Evolutionary conservation across 2,888 invertebrate genomes (phyloP).

Genomic region (Thecophora atra): DNA sequence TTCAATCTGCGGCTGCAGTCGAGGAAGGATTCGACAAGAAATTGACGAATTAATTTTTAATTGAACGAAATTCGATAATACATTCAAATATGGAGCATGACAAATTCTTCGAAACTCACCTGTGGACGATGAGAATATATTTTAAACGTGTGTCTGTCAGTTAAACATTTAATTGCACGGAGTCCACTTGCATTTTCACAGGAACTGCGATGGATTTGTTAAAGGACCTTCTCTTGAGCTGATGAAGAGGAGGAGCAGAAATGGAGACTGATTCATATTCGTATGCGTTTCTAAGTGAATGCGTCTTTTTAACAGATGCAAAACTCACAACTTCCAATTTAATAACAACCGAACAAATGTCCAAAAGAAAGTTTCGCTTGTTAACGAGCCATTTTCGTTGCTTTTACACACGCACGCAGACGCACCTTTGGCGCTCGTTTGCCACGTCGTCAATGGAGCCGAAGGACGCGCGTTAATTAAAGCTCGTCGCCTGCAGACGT

Average conservation of each 20-base stretch:
- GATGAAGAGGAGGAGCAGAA: too few relatives aligned
- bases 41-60: constrained; percentile 2
- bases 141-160: too few relatives aligned
- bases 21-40: neutral
- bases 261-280: too few relatives aligned
- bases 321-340: neutral
- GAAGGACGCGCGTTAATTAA: constrained; percentile 15
- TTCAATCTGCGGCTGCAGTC: too few relatives aligned
- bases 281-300: too few relatives aligned
- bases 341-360: neutral
- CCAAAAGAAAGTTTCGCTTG: neutral
- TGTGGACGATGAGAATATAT: too few relatives aligned
- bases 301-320: too few relatives aligned
- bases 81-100: neutral
- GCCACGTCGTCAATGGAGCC: constrained; percentile 35
- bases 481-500: constrained; percentile 16
- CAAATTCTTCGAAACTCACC: too few relatives aligned
- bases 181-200: too few relatives aligned
- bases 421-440: constrained; percentile 51
- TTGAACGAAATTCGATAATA: neutral
- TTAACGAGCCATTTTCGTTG: neutral
- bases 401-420: constrained; percentile 48
- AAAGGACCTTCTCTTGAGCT: too few relatives aligned
- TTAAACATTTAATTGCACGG: too few relatives aligned
- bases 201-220: too few relatives aligned